These are phyloP conservation scores for Apamea crenata DNA, from an alignment of 2,888 invertebrate genomes.

Conservation along the genomic window DNA sequence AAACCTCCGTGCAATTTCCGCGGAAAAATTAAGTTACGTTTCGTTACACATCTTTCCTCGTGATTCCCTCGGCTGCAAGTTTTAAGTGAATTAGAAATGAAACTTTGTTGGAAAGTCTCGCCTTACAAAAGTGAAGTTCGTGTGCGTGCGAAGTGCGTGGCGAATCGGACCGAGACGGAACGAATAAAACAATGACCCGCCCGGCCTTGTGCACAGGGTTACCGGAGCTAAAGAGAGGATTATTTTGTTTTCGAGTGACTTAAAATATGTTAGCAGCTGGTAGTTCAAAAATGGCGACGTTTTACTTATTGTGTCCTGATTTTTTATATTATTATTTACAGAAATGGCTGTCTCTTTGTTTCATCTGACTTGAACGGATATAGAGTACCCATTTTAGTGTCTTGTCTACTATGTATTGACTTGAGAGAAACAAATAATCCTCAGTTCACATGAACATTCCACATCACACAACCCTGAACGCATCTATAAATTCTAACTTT, in stretches of 20 bases:
- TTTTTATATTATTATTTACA: background rate
- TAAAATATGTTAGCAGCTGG: constrained; percentile 27
- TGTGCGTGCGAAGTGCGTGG: constrained; percentile 65
- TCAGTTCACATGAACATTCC: background rate
- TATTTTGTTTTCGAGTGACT: constrained; percentile 9
- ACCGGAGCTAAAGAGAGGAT: constrained; percentile 29
- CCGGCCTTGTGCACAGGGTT: constrained; percentile 70
- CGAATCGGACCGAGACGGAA: constrained; percentile 74
- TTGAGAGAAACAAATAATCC: background rate
- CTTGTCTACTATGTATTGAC: background rate
- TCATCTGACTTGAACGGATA: background rate
- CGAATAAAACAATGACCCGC: constrained; percentile 78
- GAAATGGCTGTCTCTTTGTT: background rate
- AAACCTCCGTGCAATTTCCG: constrained; percentile 45
- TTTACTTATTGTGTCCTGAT: background rate
- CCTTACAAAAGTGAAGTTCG: constrained; percentile 51
- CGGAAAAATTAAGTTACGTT: constrained; percentile 46
- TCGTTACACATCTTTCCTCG: constrained; percentile 34
- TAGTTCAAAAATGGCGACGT: background rate
- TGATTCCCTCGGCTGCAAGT: constrained; percentile 51
- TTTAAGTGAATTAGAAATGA: constrained; percentile 58
- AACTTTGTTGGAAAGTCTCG: constrained; percentile 51
- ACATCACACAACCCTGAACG: constrained; percentile 32
- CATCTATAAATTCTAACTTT: constrained; percentile 53
- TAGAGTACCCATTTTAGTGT: background rate